Evolutionary conservation across 2,113 vertebrate species (phyloP).

Genomic region (Capra hircus): DNA sequence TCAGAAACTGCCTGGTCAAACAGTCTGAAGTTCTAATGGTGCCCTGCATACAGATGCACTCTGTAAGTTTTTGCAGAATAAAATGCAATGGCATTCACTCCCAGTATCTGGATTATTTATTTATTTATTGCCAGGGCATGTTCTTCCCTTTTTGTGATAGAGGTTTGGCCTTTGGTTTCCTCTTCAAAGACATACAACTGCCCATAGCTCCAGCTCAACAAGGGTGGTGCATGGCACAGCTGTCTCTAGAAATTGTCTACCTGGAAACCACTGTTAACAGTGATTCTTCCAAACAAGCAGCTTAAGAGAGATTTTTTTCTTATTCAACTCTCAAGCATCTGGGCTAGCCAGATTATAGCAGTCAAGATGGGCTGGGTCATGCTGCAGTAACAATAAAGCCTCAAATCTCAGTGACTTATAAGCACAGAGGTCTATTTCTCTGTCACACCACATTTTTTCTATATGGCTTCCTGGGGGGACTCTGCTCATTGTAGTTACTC

Average conservation of each 20-base stretch:
- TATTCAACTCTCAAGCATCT: background rate
- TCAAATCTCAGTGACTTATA: background rate
- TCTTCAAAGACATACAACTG: background rate
- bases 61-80: background rate
- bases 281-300: background rate
- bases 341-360: background rate
- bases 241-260: background rate
- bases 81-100: background rate
- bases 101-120: background rate
- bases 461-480: background rate
- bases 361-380: background rate
- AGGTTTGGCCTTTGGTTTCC: background rate
- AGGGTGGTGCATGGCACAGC: fast-evolving
- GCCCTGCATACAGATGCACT: background rate
- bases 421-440: background rate
- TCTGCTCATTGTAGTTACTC: background rate
- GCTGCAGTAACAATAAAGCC: background rate
- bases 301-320: background rate
- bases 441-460: no score
- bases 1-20: background rate
- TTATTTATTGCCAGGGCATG: background rate
- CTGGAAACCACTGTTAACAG: background rate
- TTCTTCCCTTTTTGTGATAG: background rate
- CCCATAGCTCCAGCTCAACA: background rate
- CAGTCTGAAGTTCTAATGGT: background rate